Evolutionary conservation across 1,140 invertebrate species (phyloP).

Genomic region (Drosophila watanabei): DNA sequence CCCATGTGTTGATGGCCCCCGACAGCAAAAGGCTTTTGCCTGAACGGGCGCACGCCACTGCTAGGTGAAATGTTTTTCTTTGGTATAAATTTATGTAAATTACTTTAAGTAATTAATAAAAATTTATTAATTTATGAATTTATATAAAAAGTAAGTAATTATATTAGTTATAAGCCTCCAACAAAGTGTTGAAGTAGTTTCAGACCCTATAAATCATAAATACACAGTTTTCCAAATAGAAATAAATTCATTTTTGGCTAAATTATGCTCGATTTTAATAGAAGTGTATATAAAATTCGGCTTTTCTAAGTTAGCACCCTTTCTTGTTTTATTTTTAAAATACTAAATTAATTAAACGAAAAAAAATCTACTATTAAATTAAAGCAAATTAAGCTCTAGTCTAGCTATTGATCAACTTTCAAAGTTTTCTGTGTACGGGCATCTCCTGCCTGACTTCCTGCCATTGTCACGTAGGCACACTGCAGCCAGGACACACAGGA

Average conservation of each 20-base stretch:
- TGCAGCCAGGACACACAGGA: conserved; percentile 32
- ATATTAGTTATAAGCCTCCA: too few species aligned
- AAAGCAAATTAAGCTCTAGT: rapidly evolving
- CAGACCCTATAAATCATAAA: too few species aligned
- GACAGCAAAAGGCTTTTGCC: conserved; percentile 20
- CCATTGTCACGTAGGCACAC: conserved; percentile 48
- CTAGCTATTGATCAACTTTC: background rate
- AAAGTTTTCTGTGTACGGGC: background rate
- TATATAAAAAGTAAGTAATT: too few species aligned
- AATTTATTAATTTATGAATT: background rate
- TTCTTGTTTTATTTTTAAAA: background rate
- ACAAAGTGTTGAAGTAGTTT: too few species aligned
- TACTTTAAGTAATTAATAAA: background rate
- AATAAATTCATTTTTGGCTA: too few species aligned
- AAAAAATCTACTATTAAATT: background rate
- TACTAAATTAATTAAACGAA: background rate
- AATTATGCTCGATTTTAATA: too few species aligned
- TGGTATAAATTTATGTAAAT: background rate
- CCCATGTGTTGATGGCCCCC: conserved; percentile 9
- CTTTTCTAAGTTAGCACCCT: too few species aligned
- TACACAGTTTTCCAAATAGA: too few species aligned
- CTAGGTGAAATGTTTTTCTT: background rate
- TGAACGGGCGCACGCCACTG: background rate
- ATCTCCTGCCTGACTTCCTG: conserved; percentile 41
- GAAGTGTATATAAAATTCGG: too few species aligned